Evolutionary conservation across 64 coral and sea anemone species (phyloP).

Genomic region (Actinia equina): DNA sequence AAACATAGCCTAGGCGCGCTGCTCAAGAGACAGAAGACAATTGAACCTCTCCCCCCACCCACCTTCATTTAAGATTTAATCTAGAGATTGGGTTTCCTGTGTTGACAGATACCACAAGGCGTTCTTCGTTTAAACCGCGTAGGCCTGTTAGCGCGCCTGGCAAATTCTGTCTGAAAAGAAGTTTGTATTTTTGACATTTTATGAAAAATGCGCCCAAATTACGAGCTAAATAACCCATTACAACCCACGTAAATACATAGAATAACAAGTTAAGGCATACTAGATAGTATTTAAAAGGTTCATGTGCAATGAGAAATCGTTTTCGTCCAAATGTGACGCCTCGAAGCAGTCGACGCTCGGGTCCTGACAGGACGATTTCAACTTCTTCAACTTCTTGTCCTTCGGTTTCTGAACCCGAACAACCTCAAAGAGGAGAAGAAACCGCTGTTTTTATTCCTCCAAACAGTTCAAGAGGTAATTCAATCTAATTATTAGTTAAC

Average conservation of each 20-base stretch:
- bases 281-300: not conserved
- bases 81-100: not conserved
- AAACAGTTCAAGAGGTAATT: not conserved
- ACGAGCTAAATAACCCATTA: not conserved
- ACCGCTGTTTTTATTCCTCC: constrained; percentile 3
- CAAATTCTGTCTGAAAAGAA: constrained; percentile 25
- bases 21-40: no score
- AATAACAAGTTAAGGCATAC: not conserved
- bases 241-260: not conserved
- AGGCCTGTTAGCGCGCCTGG: not conserved
- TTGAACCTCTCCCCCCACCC: no score
- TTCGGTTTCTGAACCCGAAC: not conserved
- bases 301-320: constrained; percentile 2
- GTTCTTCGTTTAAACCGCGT: not conserved
- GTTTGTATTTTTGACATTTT: not conserved
- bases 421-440: not conserved
- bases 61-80: not conserved
- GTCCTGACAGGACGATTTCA: not conserved
- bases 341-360: not conserved
- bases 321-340: constrained; percentile 15
- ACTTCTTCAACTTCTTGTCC: not conserved
- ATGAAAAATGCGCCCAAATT: not conserved
- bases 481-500: not conserved
- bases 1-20: not conserved
- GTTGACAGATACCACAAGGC: not conserved